These are phyloP conservation scores for Tringa solitaria DNA, from an alignment of 2,113 vertebrate species.

Conservation along the genomic window DNA sequence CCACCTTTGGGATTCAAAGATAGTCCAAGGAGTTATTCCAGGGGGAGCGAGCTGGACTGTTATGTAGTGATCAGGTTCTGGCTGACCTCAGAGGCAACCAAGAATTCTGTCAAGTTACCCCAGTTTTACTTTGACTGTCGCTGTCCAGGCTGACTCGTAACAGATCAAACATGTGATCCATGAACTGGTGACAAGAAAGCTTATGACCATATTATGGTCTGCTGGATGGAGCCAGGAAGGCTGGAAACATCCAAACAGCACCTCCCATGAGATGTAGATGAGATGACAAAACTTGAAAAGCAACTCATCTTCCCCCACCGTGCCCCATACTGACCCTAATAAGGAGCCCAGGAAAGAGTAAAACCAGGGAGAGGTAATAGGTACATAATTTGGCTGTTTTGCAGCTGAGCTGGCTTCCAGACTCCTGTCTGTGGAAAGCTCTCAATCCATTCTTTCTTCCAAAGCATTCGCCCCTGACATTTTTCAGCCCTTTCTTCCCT, in stretches of 20 bases:
- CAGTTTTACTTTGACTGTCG: neutral
- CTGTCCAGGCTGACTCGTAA: neutral
- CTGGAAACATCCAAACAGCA: neutral
- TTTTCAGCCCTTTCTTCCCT: neutral
- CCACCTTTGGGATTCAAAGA: neutral
- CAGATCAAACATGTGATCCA: neutral
- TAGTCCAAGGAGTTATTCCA: neutral
- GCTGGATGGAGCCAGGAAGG: neutral
- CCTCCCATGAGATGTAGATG: neutral
- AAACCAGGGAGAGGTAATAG: neutral
- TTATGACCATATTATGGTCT: neutral
- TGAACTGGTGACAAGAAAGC: neutral
- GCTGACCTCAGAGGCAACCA: neutral
- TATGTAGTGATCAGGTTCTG: fast-evolving
- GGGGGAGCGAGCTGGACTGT: neutral
- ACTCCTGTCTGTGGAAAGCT: neutral
- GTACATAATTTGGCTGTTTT: neutral
- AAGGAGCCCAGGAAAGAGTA: neutral
- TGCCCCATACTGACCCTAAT: neutral
- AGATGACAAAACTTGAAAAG: neutral
- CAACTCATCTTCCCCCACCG: neutral
- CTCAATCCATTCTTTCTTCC: neutral
- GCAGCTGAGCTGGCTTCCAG: neutral
- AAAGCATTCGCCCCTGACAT: neutral
- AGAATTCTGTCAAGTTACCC: neutral